These are phyloP conservation scores for Caprella mutica DNA, from an alignment of 2,888 invertebrate genomes.

Conservation along the genomic window DNA sequence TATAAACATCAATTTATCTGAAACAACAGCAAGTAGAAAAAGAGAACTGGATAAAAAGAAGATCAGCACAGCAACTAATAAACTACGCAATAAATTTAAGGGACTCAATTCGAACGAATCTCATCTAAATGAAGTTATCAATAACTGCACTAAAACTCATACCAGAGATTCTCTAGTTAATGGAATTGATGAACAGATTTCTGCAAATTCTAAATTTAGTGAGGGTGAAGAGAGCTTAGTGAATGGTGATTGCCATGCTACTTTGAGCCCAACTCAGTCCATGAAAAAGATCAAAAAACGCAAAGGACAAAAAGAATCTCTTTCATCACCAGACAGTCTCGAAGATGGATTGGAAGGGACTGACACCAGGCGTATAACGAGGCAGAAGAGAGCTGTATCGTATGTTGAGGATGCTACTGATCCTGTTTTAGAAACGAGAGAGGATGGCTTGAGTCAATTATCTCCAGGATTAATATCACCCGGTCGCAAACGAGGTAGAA, in stretches of 20 bases:
- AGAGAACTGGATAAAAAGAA: neutral
- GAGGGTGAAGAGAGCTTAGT: neutral
- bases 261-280: slow-evolving; percentile 4
- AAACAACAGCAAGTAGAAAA: neutral
- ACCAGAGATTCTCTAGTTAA: neutral
- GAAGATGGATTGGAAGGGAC: no score
- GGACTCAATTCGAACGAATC: no score
- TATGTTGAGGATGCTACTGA: slow-evolving; percentile 33
- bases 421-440: slow-evolving; percentile 32
- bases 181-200: neutral
- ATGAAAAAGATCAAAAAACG: neutral
- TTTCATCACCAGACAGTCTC: neutral
- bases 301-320: neutral
- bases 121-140: neutral
- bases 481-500: slow-evolving; percentile 22
- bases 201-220: neutral
- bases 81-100: neutral
- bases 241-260: neutral
- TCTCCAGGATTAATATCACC: slow-evolving; percentile 15
- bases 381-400: slow-evolving; percentile 28
- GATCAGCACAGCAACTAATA: neutral
- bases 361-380: slow-evolving; percentile 24
- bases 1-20: neutral
- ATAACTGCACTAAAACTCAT: neutral
- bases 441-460: slow-evolving; percentile 12